These are phyloP conservation scores for Andrena dorsata DNA, from an alignment of 2,888 invertebrate species.

Conservation along the genomic window DNA sequence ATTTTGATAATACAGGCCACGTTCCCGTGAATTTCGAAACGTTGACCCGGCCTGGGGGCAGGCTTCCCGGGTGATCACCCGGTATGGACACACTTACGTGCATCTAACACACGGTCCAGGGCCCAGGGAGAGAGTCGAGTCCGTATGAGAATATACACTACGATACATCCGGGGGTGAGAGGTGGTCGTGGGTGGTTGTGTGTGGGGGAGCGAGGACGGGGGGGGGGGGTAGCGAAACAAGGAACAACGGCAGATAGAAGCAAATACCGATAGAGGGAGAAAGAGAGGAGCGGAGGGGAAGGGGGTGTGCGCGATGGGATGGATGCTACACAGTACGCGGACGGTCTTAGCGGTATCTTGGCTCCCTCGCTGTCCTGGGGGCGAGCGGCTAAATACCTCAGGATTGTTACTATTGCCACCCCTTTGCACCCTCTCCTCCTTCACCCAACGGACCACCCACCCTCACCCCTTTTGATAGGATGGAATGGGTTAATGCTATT, in stretches of 20 bases:
- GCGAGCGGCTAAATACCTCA: constrained; percentile 84
- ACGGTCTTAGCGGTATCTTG: constrained; percentile 84
- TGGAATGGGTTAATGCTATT: constrained; percentile 85
- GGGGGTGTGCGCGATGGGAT: constrained; percentile 78
- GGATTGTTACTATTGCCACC: constrained; percentile 85
- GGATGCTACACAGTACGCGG: constrained; percentile 81
- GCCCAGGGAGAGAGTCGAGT: constrained; percentile 54
- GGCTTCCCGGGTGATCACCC: constrained; percentile 76
- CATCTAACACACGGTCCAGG: constrained; percentile 63
- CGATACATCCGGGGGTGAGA: constrained; percentile 64
- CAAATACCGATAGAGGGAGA: constrained; percentile 54
- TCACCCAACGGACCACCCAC: constrained; percentile 67
- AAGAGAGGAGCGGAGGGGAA: constrained; percentile 61
- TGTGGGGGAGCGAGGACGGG: constrained; percentile 49
- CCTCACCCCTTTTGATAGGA: constrained; percentile 81
- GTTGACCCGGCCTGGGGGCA: constrained; percentile 66
- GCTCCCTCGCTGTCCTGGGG: constrained; percentile 80
- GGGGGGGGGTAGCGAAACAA: constrained; percentile 46
- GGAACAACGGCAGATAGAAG: constrained; percentile 57
- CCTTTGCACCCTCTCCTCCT: constrained; percentile 70
- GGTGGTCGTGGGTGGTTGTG: constrained; percentile 16
- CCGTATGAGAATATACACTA: constrained; percentile 71
- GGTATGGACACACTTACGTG: constrained; percentile 73
- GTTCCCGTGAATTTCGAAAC: constrained; percentile 58
- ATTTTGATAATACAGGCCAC: constrained; percentile 80